These are phyloP conservation scores for Diceros bicornis DNA, from an alignment of 2,797 vertebrate species.

Conservation along the genomic window DNA sequence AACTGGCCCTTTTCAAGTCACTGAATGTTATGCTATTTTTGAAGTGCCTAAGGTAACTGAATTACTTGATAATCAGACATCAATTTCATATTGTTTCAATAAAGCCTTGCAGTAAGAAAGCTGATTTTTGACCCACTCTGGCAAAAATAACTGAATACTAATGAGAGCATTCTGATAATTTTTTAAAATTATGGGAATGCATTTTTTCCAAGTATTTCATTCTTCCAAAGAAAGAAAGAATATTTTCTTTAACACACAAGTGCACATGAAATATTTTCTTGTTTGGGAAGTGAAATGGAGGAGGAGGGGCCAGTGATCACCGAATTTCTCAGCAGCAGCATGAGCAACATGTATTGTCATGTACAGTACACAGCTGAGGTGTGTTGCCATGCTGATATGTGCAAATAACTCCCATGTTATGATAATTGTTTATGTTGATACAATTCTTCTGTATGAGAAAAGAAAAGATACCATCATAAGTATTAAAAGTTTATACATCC, in stretches of 20 bases:
- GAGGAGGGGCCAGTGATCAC: neutral
- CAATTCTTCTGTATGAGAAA: neutral
- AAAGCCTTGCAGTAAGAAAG: conserved; percentile 42
- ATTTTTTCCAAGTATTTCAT: neutral
- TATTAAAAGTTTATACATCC: neutral
- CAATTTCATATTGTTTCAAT: conserved; percentile 60
- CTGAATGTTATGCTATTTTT: conserved; percentile 20
- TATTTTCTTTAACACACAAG: neutral
- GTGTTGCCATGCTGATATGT: neutral
- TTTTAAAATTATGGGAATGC: neutral
- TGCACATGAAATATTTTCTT: neutral
- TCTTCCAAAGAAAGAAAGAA: conserved; percentile 44
- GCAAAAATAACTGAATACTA: conserved; percentile 47
- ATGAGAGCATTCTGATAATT: neutral
- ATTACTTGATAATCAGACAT: conserved; percentile 40
- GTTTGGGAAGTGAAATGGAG: neutral
- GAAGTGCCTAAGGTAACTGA: conserved; percentile 63
- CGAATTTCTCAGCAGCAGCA: neutral
- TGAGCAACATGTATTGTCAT: neutral
- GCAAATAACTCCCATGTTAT: neutral
- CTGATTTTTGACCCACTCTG: neutral
- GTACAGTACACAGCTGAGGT: accelerated
- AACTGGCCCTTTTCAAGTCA: neutral
- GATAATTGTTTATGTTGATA: neutral
- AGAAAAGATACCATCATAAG: neutral